Conservation (phyloP, 2,888 invertebrate species). For the Masnerella sp. region DNA sequence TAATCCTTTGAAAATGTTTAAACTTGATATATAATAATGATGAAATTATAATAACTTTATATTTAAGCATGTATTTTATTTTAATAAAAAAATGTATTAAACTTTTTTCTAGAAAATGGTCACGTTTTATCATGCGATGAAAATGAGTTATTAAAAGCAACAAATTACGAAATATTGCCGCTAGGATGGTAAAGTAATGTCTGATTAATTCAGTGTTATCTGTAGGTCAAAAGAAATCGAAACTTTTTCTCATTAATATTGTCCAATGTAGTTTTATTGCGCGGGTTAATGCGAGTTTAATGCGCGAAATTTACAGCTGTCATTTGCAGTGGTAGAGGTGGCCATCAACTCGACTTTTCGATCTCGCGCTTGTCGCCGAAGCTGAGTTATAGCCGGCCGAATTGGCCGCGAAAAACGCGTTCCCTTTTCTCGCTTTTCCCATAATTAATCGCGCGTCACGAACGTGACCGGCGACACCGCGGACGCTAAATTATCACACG, state of each 20-base stretch:
- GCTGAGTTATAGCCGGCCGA: constrained; percentile 14
- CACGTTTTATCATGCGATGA: no score
- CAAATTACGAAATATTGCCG: not conserved
- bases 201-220: constrained; percentile 4
- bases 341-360: constrained; percentile 19
- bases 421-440: constrained; percentile 44
- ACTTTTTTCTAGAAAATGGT: no score
- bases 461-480: constrained; percentile 62
- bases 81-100: no score
- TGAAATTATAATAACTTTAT: no score
- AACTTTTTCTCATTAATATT: constrained; percentile 30
- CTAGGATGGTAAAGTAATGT: not conserved
- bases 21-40: no score
- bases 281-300: constrained; percentile 30
- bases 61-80: no score
- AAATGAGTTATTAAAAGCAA: not conserved
- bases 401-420: constrained; percentile 2
- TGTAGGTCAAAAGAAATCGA: not conserved
- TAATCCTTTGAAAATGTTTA: no score
- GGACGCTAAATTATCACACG: constrained; percentile 64
- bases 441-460: constrained; percentile 67
- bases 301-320: constrained; percentile 38
- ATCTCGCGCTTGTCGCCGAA: constrained; percentile 14
- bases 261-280: constrained; percentile 30
- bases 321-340: constrained; percentile 23